Conservation (phyloP, 2,113 vertebrate genomes). For the Callocephalon fimbriatum region DNA sequence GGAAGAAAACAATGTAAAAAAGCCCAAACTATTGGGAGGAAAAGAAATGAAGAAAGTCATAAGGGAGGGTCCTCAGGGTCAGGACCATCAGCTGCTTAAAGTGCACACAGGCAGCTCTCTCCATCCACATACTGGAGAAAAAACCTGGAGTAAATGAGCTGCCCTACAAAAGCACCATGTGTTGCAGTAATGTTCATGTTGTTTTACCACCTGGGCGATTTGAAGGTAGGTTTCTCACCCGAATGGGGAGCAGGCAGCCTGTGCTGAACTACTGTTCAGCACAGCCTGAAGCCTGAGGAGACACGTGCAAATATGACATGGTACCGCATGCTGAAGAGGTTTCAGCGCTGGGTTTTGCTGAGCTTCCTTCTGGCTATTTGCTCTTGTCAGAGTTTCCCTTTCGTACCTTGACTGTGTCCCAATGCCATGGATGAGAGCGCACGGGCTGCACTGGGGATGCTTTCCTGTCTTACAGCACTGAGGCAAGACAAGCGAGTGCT, state of each 20-base stretch:
- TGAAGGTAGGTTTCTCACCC: not conserved
- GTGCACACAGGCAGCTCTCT: slow-evolving; percentile 10
- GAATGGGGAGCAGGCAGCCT: not conserved
- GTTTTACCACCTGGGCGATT: not conserved
- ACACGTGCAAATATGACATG: fast-evolving
- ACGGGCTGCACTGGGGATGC: not conserved
- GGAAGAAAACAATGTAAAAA: not conserved
- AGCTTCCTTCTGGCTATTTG: not conserved
- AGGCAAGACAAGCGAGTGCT: not conserved
- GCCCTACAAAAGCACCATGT: slow-evolving; percentile 59
- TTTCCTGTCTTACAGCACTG: not conserved
- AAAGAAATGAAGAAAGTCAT: not conserved
- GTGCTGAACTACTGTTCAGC: not conserved
- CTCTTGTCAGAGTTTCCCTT: not conserved
- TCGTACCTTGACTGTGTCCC: slow-evolving; percentile 71
- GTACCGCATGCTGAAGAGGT: slow-evolving; percentile 23
- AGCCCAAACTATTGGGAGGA: not conserved
- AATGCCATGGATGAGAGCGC: not conserved
- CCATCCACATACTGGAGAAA: not conserved
- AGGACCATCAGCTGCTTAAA: slow-evolving; percentile 46
- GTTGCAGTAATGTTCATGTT: not conserved
- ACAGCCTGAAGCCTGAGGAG: not conserved
- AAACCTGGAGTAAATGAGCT: not conserved
- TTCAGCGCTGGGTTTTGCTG: not conserved
- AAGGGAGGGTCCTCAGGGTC: not conserved